Evolutionary conservation across 2,797 vertebrate species (phyloP).

Genomic region (Xenopus petersii): DNA sequence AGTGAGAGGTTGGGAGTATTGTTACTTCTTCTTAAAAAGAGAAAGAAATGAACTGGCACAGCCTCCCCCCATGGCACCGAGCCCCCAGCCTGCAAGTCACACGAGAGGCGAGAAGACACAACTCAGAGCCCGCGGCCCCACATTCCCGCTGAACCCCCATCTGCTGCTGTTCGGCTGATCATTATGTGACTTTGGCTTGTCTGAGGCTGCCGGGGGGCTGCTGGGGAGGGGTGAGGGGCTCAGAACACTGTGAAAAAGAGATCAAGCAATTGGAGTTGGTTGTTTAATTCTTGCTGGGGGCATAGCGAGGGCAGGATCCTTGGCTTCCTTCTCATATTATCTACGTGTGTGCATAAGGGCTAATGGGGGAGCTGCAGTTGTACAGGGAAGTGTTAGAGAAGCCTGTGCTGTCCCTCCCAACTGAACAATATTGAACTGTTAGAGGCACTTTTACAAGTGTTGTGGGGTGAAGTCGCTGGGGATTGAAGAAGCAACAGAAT

Average conservation of each 20-base stretch:
- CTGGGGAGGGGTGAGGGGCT: slow-evolving; percentile 10
- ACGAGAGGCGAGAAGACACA: slow-evolving; percentile 40
- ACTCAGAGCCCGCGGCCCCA: slow-evolving; percentile 37
- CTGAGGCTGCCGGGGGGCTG: slow-evolving; percentile 21
- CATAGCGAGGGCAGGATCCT: slow-evolving; percentile 25
- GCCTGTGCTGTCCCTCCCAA: too few species aligned
- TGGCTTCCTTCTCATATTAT: slow-evolving; percentile 25
- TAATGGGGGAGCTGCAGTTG: not conserved
- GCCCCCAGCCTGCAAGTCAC: slow-evolving; percentile 37
- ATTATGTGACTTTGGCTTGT: slow-evolving; percentile 27
- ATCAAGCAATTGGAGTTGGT: slow-evolving; percentile 22
- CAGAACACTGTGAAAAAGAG: slow-evolving; percentile 5
- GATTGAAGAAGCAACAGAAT: too few species aligned
- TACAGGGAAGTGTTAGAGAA: too few species aligned
- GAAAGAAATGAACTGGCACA: slow-evolving; percentile 33
- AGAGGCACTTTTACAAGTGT: too few species aligned
- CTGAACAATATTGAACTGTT: too few species aligned
- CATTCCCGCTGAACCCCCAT: slow-evolving; percentile 37
- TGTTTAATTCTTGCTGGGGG: slow-evolving; percentile 19
- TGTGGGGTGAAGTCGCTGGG: too few species aligned
- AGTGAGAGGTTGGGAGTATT: slow-evolving; percentile 62
- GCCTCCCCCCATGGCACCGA: not conserved
- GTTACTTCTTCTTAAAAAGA: slow-evolving; percentile 55
- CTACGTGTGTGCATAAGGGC: slow-evolving; percentile 32
- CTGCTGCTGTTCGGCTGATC: slow-evolving; percentile 32